Conservation (phyloP, 2,113 vertebrate genomes). For the Platysternon megacephalum region DNA sequence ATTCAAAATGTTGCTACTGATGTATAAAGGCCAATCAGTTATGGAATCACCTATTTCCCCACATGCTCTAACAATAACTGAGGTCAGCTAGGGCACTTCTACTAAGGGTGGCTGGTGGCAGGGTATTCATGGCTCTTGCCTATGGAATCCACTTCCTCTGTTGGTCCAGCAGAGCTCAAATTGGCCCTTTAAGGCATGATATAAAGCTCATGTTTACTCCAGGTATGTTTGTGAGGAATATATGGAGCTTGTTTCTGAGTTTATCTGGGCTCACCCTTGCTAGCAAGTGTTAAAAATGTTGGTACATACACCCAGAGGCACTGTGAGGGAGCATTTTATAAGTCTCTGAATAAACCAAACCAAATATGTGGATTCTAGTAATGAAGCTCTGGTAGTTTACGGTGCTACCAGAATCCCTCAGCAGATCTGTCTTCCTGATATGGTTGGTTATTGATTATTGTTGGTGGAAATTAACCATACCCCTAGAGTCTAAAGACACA, state of each 20-base stretch:
- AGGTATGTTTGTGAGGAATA: background rate
- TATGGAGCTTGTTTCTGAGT: background rate
- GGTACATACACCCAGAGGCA: background rate
- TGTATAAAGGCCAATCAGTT: accelerated
- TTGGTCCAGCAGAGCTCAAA: background rate
- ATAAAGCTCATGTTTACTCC: background rate
- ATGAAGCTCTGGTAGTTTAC: background rate
- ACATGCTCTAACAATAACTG: background rate
- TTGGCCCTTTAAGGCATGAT: background rate
- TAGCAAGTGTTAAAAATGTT: background rate
- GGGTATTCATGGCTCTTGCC: background rate
- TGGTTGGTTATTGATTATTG: background rate
- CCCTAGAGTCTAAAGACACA: background rate
- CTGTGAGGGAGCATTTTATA: background rate
- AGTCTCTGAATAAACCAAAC: background rate
- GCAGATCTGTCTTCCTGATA: background rate
- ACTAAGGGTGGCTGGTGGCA: accelerated
- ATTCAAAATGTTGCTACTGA: background rate
- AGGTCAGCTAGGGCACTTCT: background rate
- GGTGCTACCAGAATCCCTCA: background rate
- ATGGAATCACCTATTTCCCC: background rate
- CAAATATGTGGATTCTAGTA: background rate
- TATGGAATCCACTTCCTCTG: background rate
- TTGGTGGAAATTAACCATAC: background rate
- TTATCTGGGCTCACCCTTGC: background rate